Base-by-base conservation (phyloP, 2,888 invertebrate genomes). In the Pandemis heparana region DNA sequence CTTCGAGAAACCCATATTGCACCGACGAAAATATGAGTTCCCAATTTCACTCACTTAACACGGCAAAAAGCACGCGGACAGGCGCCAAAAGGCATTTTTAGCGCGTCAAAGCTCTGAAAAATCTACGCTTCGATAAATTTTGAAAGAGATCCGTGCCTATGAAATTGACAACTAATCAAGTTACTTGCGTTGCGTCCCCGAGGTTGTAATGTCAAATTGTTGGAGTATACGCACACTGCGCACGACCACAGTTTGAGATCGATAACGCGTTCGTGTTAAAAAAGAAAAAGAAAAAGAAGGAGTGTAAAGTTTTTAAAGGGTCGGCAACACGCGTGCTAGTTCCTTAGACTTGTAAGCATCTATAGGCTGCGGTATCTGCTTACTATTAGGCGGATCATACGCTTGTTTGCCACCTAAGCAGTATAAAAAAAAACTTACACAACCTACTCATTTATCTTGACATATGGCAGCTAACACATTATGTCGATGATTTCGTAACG, bases 101-200 rank as follows among this genome's bases (percentile, higher is more conserved):
- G 56, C 32, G 63, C 32, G 69, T 41, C 39, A 60, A 67, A 66
- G 56, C 66, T 32, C 46, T 63, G 65, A 74, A 63, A 74, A 74
- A 66, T 70, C 73, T 75, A 77, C 75, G 71, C 69, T 62, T 76
- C 46, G 79, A 84, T 79, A 74, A 79, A 80, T 78, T 80, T 32
- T 77, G 48, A 48, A 63, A 79, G 84, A 84, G 83, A 84, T 84
- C 85, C 78, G 73, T 74, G 75, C 75, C 80, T 85, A 85, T 88
- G 84, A 89, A 92, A 89, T 89, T 88, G 87, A 79, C 85, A 81
- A 60, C 83, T 92, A 93, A 93, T 92, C 88, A 81, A 91, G 91
- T 92, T 92, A 91, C 85, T 82, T 80, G 80, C 84, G 84, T 71
- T 38, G 48, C 67, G 83, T 81, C 78, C 82, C 84, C 83, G 83